These are phyloP conservation scores for Helobdella robusta DNA, from an alignment of 2,888 invertebrate species.

Conservation along the genomic window DNA sequence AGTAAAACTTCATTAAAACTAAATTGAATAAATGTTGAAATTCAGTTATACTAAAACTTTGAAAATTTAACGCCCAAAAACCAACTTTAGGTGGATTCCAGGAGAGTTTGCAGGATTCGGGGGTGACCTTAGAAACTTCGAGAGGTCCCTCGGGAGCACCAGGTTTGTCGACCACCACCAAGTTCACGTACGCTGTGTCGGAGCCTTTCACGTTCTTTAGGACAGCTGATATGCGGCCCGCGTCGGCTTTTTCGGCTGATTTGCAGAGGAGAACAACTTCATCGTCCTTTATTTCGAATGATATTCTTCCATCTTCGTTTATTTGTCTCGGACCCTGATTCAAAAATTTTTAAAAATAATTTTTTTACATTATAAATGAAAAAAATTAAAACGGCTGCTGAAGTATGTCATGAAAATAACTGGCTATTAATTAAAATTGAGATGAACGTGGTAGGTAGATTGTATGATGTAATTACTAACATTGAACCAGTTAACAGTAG, in stretches of 20 bases:
- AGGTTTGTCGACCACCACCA: slow-evolving; percentile 60
- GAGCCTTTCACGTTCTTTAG: slow-evolving; percentile 80
- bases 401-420: no score
- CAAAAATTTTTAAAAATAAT: neutral
- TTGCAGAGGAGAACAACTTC: slow-evolving; percentile 53
- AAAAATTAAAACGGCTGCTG: no score
- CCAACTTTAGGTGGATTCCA: slow-evolving; percentile 52
- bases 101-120: slow-evolving; percentile 79
- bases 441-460: no score
- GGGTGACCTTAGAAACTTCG: slow-evolving; percentile 81
- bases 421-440: no score
- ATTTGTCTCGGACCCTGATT: slow-evolving; percentile 67
- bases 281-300: slow-evolving; percentile 55
- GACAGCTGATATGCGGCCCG: slow-evolving; percentile 83
- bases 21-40: neutral
- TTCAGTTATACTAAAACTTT: neutral
- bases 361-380: no score
- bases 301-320: slow-evolving; percentile 66
- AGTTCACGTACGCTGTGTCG: slow-evolving; percentile 78
- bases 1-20: neutral
- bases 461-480: no score
- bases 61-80: neutral
- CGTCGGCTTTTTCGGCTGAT: slow-evolving; percentile 77
- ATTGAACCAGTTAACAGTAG: slow-evolving; percentile 71
- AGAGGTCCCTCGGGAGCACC: slow-evolving; percentile 82